Evolutionary conservation across 2,113 vertebrate species (phyloP), one percentile per base, ranked within the genome.

Genomic region (Triplophysa rosa): DNA sequence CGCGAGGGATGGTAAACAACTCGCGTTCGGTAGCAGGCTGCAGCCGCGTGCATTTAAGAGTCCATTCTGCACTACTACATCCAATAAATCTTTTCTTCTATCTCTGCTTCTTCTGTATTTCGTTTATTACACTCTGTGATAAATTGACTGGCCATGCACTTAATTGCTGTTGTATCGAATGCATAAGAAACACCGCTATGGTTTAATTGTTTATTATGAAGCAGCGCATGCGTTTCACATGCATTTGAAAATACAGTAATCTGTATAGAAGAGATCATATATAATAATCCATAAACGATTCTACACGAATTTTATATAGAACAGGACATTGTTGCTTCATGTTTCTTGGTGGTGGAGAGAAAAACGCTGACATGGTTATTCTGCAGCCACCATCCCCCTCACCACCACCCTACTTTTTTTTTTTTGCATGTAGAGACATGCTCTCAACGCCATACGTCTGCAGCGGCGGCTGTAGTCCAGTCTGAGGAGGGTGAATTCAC

Each of bases 321-420:
- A 74, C 42, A 8, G 37, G 37, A 23, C n/a, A 24, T 59, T 56
- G 54, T 59, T 59, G 16, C 8, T 72, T 61, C n/a, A 67, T 70
- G 54, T 58, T n/a, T n/a, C 54, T 58, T 19, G 16, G 1, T 49
- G 19, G 65, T 61, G 63, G 49, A 23, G 37, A 63, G 70, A 64
- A 76, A 81, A 83, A 42, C 67, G 80, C 80, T 84, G 79, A 84
- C 75, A 65, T 37, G 67, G 79, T 75, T 86, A 72, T 81, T 86
- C 76, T 68, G 61, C 68, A 78, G 76, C 72, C 81, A 75, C 75
- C 78, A 68, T 42, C 82, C 78, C 79, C 63, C n/a, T 1, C 75
- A 78, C 70, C 69, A 63, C 47, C 82, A 74, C 67, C 83, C 56
- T n/a, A n/a, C n/a, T n/a, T 80, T 61, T 37, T 80, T 84, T 80